Evolutionary conservation across 2,113 vertebrate genomes (phyloP).

Genomic region (Todiramphus saurophagus): DNA sequence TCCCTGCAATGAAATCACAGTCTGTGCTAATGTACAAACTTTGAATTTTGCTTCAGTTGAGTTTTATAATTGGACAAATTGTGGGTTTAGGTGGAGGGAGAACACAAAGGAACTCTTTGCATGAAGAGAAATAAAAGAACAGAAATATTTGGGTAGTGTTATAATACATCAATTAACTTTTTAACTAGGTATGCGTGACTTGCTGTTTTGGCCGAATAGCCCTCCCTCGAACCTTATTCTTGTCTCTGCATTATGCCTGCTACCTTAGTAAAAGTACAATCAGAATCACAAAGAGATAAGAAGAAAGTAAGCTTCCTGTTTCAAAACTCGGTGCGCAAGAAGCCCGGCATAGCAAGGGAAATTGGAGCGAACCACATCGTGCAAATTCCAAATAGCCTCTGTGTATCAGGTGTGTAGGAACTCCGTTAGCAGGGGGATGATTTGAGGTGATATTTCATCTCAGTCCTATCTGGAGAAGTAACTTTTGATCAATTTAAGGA

Average conservation of each 20-base stretch:
- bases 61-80: conserved; percentile 36
- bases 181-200: not conserved
- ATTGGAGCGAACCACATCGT: not conserved
- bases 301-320: not conserved
- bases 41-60: not conserved
- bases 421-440: not conserved
- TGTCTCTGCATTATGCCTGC: not conserved
- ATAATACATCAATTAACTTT: conserved; percentile 55
- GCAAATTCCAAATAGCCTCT: not conserved
- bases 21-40: not conserved
- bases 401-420: not conserved
- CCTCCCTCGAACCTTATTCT: not conserved
- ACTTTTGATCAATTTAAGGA: not conserved
- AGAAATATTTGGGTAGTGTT: conserved; percentile 20
- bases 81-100: not conserved
- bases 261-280: not conserved
- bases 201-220: not conserved
- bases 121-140: not conserved
- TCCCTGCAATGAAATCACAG: not conserved
- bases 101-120: conserved; percentile 6
- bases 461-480: not conserved
- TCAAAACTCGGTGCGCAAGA: not conserved
- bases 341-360: not conserved
- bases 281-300: conserved; percentile 7
- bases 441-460: not conserved